These are phyloP conservation scores for Hippoglossus hippoglossus DNA, from an alignment of 2,797 vertebrate genomes.

Conservation along the genomic window DNA sequence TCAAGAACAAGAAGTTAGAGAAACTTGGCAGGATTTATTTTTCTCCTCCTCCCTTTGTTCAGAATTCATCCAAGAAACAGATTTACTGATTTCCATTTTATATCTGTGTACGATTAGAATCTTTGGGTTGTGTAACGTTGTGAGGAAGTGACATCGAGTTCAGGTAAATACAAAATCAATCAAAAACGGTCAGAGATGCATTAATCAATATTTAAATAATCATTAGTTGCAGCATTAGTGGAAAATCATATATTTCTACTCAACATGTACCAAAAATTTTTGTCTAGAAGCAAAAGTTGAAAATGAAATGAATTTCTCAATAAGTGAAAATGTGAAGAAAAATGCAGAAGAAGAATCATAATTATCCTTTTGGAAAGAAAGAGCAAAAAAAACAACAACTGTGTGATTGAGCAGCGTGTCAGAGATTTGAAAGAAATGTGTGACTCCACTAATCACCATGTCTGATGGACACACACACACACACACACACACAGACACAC, in stretches of 20 bases:
- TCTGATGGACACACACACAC: background rate
- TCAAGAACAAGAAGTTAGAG: background rate
- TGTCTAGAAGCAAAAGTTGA: background rate
- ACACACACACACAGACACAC: conserved; percentile 4
- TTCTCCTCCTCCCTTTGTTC: background rate
- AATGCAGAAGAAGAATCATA: conserved; percentile 9
- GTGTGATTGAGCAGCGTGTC: conserved; percentile 50
- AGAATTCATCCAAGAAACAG: background rate
- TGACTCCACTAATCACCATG: conserved; percentile 45
- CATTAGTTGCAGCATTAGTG: no score
- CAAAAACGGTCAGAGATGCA: no score
- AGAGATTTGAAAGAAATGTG: conserved; percentile 37
- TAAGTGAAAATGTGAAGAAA: conserved; percentile 9
- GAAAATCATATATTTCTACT: no score
- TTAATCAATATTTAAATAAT: no score
- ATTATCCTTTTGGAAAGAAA: conserved; percentile 4
- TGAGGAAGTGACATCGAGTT: no score
- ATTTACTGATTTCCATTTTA: no score
- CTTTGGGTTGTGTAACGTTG: no score
- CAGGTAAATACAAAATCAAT: no score
- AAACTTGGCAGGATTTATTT: background rate
- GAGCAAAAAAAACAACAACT: background rate
- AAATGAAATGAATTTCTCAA: no score
- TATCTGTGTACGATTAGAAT: no score
- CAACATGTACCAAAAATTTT: no score